Evolutionary conservation across 2,888 invertebrate species (phyloP).

Genomic region (Hecatera dysodea): DNA sequence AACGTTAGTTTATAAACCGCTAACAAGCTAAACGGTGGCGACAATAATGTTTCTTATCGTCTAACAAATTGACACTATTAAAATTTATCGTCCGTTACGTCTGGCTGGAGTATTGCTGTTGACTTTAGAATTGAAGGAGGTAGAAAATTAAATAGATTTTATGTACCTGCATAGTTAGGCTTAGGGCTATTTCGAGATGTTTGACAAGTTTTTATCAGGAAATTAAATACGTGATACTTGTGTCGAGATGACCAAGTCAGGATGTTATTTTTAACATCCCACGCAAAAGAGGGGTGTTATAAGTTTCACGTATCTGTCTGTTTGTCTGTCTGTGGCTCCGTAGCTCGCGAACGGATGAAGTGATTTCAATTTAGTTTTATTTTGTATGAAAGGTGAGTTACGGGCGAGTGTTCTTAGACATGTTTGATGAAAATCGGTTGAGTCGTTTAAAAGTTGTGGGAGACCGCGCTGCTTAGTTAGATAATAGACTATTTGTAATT

Average conservation of each 20-base stretch:
- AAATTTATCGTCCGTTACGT: conserved; percentile 23
- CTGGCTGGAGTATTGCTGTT: conserved; percentile 15
- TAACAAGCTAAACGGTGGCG: conserved; percentile 33
- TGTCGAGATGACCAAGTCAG: not conserved
- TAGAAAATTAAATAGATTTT: conserved; percentile 7
- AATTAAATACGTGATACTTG: not conserved
- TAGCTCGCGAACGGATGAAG: no score
- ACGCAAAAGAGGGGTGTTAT: no score
- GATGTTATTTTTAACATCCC: not conserved
- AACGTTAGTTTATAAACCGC: conserved; percentile 38
- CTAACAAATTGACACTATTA: conserved; percentile 54
- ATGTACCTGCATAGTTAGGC: no score
- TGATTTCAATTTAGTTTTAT: no score
- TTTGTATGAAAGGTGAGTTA: no score
- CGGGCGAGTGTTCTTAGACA: no score
- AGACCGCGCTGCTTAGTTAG: no score
- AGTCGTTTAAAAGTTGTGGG: no score
- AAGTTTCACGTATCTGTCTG: no score
- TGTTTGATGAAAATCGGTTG: no score
- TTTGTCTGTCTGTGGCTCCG: no score
- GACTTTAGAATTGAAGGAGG: conserved; percentile 13
- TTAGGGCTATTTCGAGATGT: not conserved
- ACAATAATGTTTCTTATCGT: conserved; percentile 41
- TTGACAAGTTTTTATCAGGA: not conserved
- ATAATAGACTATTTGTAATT: no score